Base-by-base conservation (phyloP, 2,797 vertebrate species). In the Merluccius polli region DNA sequence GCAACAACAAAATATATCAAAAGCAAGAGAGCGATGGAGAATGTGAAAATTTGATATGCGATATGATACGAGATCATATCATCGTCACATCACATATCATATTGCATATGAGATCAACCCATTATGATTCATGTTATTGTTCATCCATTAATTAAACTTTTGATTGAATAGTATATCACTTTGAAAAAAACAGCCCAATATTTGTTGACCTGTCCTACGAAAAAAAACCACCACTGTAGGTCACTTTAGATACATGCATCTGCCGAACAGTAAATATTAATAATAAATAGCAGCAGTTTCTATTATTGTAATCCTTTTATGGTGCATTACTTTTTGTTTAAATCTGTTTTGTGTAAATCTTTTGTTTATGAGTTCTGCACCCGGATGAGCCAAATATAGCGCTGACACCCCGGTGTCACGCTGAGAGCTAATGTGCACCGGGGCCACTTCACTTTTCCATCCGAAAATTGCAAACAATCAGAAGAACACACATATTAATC, bases 341-440 rank as follows among this genome's bases (percentile, higher is more conserved):
- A n/a, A n/a, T n/a, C n/a, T n/a, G n/a, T n/a, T n/a, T n/a, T n/a
- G n/a, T n/a, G n/a, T 21, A 59, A n/a, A 59, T 59, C 73, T 86
- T 75, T 78, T 83, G 83, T 84, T 86, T 75, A 83, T 81, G 85
- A 83, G 79, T 84, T 85, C 79, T 85, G 89, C 84, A 82, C 78
- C 85, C 85, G 83, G 82, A 81, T 74, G 72, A 89, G 81, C 85
- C 87, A 89, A 86, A 90, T 85, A 86, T 86, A 90, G 87, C 88
- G 78, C 76, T 38, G 77, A 86, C 81, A 80, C 75, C 18, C 32
- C n/a, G 4, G 80, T 79, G 84, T 70, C 30, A n/a, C 24, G 63
- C 2, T 11, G 27, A 29, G 87, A 84, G 90, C 86, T 86, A 86
- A 87, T 83, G 78, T 85, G 86, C 84, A 87, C 88, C 4, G 15